Conservation (phyloP, 2,797 vertebrate species). For the Helarctos malayanus region DNA sequence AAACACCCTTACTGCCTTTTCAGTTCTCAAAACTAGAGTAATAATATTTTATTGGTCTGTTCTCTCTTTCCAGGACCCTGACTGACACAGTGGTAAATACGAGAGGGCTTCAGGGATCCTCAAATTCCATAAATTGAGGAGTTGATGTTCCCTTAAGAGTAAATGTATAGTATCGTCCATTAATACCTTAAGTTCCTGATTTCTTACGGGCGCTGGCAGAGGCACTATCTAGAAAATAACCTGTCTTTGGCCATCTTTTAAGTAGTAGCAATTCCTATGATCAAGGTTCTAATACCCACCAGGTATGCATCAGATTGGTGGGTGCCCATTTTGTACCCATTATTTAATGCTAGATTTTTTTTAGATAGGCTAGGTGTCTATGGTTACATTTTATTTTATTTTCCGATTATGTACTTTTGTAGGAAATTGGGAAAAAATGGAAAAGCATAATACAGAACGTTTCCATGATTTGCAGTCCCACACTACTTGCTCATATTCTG, state of each 20-base stretch:
- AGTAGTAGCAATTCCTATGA: neutral
- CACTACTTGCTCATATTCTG: neutral
- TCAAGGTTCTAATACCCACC: neutral
- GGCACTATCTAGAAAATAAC: neutral
- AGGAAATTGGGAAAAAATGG: neutral
- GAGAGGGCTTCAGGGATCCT: neutral
- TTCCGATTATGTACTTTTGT: neutral
- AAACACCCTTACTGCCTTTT: neutral
- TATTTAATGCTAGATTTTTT: neutral
- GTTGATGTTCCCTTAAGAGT: neutral
- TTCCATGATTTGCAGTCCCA: neutral
- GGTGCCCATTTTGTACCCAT: neutral
- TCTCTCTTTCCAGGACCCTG: neutral
- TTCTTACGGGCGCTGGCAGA: neutral
- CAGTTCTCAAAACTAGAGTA: neutral
- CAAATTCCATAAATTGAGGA: neutral
- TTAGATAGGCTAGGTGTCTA: neutral
- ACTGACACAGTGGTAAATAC: neutral
- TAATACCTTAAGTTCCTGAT: neutral
- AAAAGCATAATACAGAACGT: neutral
- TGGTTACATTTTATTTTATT: constrained; percentile 32
- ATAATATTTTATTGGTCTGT: neutral
- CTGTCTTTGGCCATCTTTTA: neutral
- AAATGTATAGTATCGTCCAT: neutral
- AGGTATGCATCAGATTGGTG: neutral